Evolutionary conservation across 2,113 vertebrate genomes (phyloP).

Genomic region (Mellivora capensis): DNA sequence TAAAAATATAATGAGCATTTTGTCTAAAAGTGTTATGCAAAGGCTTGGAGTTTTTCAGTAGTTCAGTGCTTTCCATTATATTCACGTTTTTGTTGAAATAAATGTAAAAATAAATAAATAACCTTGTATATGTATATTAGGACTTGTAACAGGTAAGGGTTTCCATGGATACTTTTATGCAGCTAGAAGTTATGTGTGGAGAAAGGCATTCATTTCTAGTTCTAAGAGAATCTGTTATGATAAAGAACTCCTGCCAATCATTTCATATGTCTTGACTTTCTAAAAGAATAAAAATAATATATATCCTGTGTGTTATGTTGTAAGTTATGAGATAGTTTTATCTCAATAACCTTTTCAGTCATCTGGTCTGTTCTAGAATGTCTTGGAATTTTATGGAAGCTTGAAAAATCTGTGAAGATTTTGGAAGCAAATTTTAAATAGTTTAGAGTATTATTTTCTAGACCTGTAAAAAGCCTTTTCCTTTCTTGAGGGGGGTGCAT

Average conservation of each 20-base stretch:
- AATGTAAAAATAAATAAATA: constrained; percentile 35
- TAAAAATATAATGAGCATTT: neutral
- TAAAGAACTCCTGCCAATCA: constrained; percentile 65
- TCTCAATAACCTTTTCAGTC: neutral
- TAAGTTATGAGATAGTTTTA: neutral
- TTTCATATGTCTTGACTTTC: constrained; percentile 44
- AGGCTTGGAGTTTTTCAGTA: neutral
- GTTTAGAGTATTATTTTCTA: neutral
- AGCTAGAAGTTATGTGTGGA: constrained; percentile 55
- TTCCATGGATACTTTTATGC: constrained; percentile 84
- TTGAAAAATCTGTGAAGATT: neutral
- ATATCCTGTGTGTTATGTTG: neutral
- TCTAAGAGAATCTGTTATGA: constrained; percentile 74
- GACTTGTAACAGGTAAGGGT: constrained; percentile 77
- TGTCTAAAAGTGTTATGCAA: constrained; percentile 18
- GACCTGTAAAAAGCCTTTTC: neutral
- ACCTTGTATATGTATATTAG: constrained; percentile 64
- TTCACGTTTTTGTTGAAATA: constrained; percentile 57
- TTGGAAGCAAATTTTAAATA: constrained; percentile 34
- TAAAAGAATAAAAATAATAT: constrained; percentile 31
- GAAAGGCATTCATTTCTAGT: constrained; percentile 55
- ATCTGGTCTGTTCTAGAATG: neutral
- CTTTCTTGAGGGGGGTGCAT: neutral
- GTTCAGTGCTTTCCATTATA: constrained; percentile 47
- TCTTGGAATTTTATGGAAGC: constrained; percentile 24